Conservation (phyloP, 2,797 vertebrate species). For the Clarias pachynema region DNA sequence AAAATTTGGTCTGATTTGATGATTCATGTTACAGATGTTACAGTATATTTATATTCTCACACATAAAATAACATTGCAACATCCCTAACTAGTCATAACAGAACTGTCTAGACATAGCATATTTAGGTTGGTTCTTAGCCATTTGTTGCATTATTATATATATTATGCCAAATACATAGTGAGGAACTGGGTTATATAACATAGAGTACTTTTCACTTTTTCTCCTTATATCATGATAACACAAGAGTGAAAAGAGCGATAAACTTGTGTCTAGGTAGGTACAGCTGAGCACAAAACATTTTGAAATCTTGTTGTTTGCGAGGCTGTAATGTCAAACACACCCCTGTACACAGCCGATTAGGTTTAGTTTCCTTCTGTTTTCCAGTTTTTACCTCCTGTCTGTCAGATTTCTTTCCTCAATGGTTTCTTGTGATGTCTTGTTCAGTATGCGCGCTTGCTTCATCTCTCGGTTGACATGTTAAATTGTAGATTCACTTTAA, state of each 20-base stretch:
- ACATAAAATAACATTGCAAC: background rate
- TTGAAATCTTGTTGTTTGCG: background rate
- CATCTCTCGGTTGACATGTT: background rate
- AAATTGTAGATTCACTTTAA: background rate
- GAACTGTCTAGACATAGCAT: background rate
- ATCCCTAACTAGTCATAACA: background rate
- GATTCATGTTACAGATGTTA: background rate
- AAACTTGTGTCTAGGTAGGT: background rate
- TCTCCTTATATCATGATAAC: background rate
- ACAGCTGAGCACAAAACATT: background rate
- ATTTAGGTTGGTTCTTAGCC: too few relatives aligned
- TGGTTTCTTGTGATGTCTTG: background rate
- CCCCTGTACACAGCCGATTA: background rate
- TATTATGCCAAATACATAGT: too few relatives aligned
- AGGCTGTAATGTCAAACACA: background rate
- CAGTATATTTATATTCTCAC: background rate
- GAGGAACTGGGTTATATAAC: too few relatives aligned
- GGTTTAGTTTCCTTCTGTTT: constrained; percentile 6
- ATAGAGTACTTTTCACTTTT: background rate
- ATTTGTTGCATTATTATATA: too few relatives aligned
- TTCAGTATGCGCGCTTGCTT: background rate
- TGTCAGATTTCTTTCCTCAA: background rate
- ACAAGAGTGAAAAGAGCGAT: background rate
- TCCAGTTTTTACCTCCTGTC: background rate
- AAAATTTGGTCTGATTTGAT: background rate